These are phyloP conservation scores for Podarcis cretensis DNA, from an alignment of 2,113 vertebrate genomes.

Conservation along the genomic window DNA sequence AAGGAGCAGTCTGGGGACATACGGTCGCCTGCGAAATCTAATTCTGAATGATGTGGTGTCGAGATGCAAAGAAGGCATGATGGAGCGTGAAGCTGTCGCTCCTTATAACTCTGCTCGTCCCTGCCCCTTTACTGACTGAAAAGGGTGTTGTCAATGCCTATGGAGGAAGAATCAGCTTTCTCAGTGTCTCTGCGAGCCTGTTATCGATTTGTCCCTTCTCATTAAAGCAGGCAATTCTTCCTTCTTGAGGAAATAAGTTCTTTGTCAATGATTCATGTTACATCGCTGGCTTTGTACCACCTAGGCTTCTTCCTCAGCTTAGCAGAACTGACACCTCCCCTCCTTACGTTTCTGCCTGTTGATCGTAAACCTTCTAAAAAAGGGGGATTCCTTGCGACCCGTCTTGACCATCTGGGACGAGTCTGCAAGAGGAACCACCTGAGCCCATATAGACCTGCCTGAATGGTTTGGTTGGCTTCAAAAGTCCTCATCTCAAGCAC, in stretches of 20 bases:
- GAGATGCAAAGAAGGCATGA: constrained; percentile 49
- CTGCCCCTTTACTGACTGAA: constrained; percentile 8
- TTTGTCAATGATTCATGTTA: neutral
- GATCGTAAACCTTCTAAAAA: neutral
- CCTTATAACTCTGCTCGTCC: neutral
- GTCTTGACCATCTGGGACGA: neutral
- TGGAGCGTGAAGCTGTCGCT: constrained; percentile 30
- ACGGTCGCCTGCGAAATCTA: constrained; percentile 50
- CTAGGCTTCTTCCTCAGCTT: neutral
- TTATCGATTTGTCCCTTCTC: constrained; percentile 29
- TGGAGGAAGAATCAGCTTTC: constrained; percentile 28
- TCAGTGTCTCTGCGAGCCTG: constrained; percentile 26
- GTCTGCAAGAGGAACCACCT: neutral
- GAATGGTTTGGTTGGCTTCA: neutral
- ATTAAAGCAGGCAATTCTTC: neutral
- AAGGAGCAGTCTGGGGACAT: constrained; percentile 58
- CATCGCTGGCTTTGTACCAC: no score
- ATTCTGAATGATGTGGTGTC: constrained; percentile 61
- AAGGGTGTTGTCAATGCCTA: constrained; percentile 19
- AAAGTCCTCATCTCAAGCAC: neutral
- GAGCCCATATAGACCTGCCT: neutral
- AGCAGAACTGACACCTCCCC: neutral
- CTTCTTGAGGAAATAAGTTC: neutral
- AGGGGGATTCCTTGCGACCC: neutral
- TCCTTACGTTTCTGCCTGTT: neutral